Conservation (phyloP, 2,888 invertebrate genomes). For the Morpho achilles region DNA sequence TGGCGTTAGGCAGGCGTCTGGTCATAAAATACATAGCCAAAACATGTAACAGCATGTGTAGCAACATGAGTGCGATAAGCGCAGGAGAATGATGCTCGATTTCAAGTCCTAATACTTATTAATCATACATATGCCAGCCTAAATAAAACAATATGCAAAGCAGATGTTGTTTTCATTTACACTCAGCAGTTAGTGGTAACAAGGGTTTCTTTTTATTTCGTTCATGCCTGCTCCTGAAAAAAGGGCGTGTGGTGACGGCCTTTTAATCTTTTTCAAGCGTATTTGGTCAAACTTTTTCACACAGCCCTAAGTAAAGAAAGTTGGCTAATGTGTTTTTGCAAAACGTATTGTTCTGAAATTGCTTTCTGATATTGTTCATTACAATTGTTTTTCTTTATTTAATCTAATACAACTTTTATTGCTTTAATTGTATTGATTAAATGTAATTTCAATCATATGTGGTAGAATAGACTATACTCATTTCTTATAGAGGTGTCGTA, state of each 20-base stretch:
- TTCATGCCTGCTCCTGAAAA: constrained; percentile 12
- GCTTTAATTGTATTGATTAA: too few relatives aligned
- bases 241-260: constrained; percentile 1
- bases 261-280: constrained; percentile 27
- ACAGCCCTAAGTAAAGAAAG: constrained; percentile 22
- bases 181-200: constrained; percentile 1
- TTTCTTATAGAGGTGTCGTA: too few relatives aligned
- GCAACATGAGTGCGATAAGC: too few relatives aligned
- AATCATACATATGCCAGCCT: too few relatives aligned
- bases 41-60: too few relatives aligned
- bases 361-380: constrained; percentile 19
- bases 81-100: too few relatives aligned
- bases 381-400: constrained; percentile 5
- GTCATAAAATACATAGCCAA: too few relatives aligned
- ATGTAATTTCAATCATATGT: too few relatives aligned
- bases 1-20: too few relatives aligned
- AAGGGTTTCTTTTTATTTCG: constrained; percentile 26
- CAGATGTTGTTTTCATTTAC: not conserved
- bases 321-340: constrained; percentile 31
- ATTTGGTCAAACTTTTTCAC: constrained; percentile 27
- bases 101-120: too few relatives aligned
- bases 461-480: too few relatives aligned
- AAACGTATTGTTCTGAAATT: constrained; percentile 27
- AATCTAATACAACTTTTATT: not conserved
- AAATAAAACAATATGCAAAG: not conserved